Base-by-base conservation (phyloP, 2,797 vertebrate species). In the Tenualosa thibaudeaui region DNA sequence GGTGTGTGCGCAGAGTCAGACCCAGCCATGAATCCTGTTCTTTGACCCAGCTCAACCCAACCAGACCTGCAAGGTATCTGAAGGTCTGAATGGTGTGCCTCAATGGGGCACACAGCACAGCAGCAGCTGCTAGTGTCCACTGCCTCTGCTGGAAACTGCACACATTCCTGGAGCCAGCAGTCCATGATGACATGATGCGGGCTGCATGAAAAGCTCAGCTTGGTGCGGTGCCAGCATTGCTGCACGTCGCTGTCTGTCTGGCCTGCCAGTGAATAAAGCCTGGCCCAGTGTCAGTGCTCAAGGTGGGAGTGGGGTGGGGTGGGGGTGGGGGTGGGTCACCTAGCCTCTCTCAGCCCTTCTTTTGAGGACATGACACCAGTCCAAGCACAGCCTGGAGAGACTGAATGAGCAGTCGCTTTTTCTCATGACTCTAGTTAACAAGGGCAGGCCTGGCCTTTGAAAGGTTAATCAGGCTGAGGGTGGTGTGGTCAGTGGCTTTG, bases 381-480 rank as follows among this genome's bases (percentile, higher is more conserved):
- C 7, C 1, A 75, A 17, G 43, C 53, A 82, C 83, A 83, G 56
- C 19, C 50, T 5, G 3, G 50, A n/a, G 71, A 60, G 2, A 51
- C 50, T 31, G 12, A 26, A 75, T 43, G 37, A 75, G 31, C 58
- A 31, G 37, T 75, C 26, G 8, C 22, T 24, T 71, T 86, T 85
- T 86, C 83, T 82, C 86, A 88, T 60, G 84, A 87, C 84, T 86
- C 65, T 51, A 5, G 31, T n/a, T 2, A 82, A 62, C n/a, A 49
- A 82, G 83, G 43, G 81, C 53, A 86, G 85, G 68, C 81, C 53
- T 46, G 24, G 65, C 81, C 62, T 85, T 85, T 86, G 85, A 90
- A 84, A 88, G 84, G 87, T 83, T 84, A 87, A 86, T 87, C 54
- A 84, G 83, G 26, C 84, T 68, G 83, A 71, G 85, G 82, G 84